phyloP scores from a whole-genome alignment of 2,888 invertebrate genomes.

The Zeuzera pyrina region DNA sequence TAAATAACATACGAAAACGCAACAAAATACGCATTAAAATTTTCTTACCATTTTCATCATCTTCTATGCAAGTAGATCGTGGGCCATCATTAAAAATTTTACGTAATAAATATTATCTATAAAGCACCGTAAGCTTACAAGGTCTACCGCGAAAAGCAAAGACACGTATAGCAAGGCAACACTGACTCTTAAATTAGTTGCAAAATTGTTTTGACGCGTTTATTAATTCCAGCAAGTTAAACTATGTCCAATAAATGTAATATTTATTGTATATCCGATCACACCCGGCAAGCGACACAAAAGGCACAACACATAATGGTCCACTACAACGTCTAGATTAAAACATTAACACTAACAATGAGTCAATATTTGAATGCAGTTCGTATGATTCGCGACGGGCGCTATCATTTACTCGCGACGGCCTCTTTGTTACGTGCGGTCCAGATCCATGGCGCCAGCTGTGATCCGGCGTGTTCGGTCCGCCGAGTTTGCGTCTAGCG shows the following conservation, averaged over 20 bases:
- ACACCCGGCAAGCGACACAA: constrained; percentile 39
- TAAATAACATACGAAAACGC: no score
- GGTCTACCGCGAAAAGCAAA: constrained; percentile 64
- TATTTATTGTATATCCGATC: constrained; percentile 26
- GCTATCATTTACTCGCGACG: constrained; percentile 26
- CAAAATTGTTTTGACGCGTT: constrained; percentile 40
- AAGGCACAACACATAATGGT: constrained; percentile 68
- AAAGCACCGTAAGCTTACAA: constrained; percentile 62
- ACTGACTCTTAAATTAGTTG: constrained; percentile 52
- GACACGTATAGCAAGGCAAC: constrained; percentile 73
- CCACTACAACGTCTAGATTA: constrained; percentile 47
- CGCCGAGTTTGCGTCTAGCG: constrained; percentile 52
- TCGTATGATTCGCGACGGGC: constrained; percentile 34
- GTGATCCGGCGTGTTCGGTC: constrained; percentile 53
- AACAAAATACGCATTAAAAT: no score
- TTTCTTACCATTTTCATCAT: no score
- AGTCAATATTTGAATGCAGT: constrained; percentile 30
- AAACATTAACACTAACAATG: constrained; percentile 49
- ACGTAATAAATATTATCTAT: constrained; percentile 25
- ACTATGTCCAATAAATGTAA: constrained; percentile 22
- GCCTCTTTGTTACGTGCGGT: constrained; percentile 58
- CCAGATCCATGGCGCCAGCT: constrained; percentile 62
- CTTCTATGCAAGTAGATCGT: no score
- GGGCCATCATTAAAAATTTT: no score
- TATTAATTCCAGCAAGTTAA: constrained; percentile 43